A percentile compares a stretch with the other conserved stretches of the same genome.
Conservation (phyloP, 2,797 vertebrate species). For the Oreochromis grahami region DNA sequence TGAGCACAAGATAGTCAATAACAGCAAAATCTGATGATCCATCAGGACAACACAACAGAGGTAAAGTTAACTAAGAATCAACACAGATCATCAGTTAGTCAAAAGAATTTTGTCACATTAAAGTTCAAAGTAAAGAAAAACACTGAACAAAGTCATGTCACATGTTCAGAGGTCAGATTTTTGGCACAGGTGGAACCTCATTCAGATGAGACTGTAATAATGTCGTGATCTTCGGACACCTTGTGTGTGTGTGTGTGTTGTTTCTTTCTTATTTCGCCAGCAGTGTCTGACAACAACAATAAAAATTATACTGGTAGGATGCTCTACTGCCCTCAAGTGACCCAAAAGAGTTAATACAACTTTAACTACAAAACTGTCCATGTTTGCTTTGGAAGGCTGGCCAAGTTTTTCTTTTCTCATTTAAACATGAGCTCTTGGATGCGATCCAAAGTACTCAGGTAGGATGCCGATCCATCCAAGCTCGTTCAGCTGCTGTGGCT, state of each 20-base stretch:
- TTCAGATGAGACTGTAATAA: neutral
- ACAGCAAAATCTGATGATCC: neutral
- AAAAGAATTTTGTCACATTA: rapidly evolving
- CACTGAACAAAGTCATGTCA: neutral
- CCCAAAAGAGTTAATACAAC: neutral
- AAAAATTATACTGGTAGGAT: neutral
- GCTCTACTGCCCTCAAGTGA: neutral
- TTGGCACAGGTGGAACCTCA: neutral
- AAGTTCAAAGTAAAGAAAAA: neutral
- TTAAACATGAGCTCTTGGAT: neutral
- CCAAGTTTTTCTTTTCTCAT: neutral
- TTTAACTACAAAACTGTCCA: neutral
- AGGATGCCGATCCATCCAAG: neutral
- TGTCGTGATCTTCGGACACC: neutral
- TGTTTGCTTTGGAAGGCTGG: neutral
- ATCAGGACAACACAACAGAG: neutral
- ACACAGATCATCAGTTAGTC: neutral
- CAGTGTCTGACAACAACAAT: neutral
- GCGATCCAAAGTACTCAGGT: neutral
- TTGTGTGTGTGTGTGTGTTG: neutral
- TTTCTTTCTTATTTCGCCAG: neutral
- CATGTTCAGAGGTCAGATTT: neutral
- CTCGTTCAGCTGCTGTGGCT: neutral
- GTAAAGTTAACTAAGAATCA: neutral
- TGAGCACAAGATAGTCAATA: neutral